A percentile compares a stretch with the other conserved stretches of the same genome.
phyloP scores from a whole-genome alignment of 2,888 invertebrate genomes.

The Bursaphelenchus okinawaensis region DNA sequence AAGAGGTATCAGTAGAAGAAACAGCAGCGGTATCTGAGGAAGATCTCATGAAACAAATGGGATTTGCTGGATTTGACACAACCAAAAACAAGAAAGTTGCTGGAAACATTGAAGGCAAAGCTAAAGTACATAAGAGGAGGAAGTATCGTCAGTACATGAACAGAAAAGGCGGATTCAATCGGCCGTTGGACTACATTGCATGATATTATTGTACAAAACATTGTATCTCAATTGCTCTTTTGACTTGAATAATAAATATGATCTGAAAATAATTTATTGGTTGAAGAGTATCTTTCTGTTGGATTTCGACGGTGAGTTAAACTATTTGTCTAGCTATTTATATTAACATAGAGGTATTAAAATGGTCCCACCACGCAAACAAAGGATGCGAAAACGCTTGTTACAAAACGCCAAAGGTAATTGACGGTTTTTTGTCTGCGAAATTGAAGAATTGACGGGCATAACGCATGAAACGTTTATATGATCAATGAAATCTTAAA shows the following conservation, averaged over 20 bases:
- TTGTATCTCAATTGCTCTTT: no score
- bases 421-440: no score
- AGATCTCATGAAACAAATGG: conserved; percentile 69
- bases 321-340: no score
- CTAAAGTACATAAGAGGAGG: conserved; percentile 88
- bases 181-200: conserved; percentile 73
- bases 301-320: no score
- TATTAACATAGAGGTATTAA: no score
- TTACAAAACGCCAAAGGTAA: neutral
- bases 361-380: neutral
- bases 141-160: conserved; percentile 99
- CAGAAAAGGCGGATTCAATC: conserved; percentile 94
- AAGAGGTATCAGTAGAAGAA: neutral
- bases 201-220: conserved; percentile 23
- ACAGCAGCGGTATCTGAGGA: conserved; percentile 31
- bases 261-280: no score
- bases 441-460: no score
- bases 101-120: conserved; percentile 86
- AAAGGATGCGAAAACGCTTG: neutral
- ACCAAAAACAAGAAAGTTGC: conserved; percentile 75
- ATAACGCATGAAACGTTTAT: no score
- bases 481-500: no score
- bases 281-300: no score
- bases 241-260: no score
- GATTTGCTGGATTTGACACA: conserved; percentile 88